These are phyloP conservation scores for Galeopterus variegatus DNA, from an alignment of 2,113 vertebrate species.

Conservation along the genomic window DNA sequence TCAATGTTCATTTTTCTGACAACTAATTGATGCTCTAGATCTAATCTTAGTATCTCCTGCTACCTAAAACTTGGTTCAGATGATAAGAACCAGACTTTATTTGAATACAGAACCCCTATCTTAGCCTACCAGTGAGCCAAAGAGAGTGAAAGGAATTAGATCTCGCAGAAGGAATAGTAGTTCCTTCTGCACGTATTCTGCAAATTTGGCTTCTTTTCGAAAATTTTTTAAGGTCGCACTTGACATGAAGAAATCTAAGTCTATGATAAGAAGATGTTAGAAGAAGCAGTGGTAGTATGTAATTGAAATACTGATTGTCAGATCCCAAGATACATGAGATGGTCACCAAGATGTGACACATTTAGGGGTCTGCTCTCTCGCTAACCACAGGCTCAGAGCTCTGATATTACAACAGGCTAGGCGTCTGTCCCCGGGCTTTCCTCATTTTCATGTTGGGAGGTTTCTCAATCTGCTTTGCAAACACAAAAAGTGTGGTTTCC, in stretches of 20 bases:
- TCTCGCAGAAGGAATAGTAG: accelerated
- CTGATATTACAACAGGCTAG: accelerated
- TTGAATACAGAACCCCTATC: not conserved
- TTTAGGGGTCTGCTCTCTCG: not conserved
- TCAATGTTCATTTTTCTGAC: not conserved
- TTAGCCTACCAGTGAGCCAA: accelerated
- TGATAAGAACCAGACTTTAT: not conserved
- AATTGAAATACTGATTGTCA: accelerated
- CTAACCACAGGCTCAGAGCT: not conserved
- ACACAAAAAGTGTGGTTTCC: not conserved
- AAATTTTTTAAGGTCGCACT: not conserved
- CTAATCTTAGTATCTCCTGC: not conserved
- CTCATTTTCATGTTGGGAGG: too few species aligned
- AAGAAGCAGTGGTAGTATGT: accelerated
- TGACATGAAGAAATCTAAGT: not conserved
- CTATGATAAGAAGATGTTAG: not conserved
- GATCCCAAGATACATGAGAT: not conserved
- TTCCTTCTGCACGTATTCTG: not conserved
- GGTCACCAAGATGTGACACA: accelerated
- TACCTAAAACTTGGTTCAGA: not conserved
- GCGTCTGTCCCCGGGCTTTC: not conserved
- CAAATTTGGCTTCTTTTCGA: not conserved
- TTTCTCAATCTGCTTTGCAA: not conserved
- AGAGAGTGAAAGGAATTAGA: accelerated
- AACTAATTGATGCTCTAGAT: not conserved